Evolutionary conservation across 2,113 vertebrate genomes (phyloP).

Genomic region (Phocoena sinus): DNA sequence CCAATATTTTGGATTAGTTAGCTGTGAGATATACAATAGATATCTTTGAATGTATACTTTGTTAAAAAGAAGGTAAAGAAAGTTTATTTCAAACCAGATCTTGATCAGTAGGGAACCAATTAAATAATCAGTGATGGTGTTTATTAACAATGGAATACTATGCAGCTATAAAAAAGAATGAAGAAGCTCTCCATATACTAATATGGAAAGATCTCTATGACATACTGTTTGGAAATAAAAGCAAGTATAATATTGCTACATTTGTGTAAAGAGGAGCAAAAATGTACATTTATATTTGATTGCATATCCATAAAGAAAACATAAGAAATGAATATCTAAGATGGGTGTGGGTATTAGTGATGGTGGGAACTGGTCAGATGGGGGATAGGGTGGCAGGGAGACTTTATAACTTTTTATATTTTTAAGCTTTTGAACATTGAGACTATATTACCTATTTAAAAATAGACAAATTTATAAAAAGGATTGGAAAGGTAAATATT

Average conservation of each 20-base stretch:
- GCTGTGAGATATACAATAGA: not conserved
- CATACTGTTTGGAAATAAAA: not conserved
- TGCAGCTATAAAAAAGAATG: not conserved
- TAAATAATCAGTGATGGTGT: not conserved
- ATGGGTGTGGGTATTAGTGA: not conserved
- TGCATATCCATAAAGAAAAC: not conserved
- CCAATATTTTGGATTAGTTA: not conserved
- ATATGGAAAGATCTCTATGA: not conserved
- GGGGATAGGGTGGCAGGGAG: not conserved
- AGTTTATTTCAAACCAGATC: constrained; percentile 25
- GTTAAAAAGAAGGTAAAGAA: not conserved
- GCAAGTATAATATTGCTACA: not conserved
- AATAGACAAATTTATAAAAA: not conserved
- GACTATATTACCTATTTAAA: not conserved
- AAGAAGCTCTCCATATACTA: not conserved
- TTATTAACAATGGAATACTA: not conserved
- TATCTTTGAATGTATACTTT: not conserved
- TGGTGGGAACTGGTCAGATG: not conserved
- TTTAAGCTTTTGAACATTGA: not conserved
- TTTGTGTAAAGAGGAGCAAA: not conserved
- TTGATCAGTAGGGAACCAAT: not conserved
- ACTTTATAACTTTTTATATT: not conserved
- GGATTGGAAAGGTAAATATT: not conserved
- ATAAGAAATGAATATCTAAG: not conserved
- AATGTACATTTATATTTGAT: not conserved